Evolutionary conservation across 2,888 invertebrate species (phyloP).

Genomic region (Hermodice carunculata): DNA sequence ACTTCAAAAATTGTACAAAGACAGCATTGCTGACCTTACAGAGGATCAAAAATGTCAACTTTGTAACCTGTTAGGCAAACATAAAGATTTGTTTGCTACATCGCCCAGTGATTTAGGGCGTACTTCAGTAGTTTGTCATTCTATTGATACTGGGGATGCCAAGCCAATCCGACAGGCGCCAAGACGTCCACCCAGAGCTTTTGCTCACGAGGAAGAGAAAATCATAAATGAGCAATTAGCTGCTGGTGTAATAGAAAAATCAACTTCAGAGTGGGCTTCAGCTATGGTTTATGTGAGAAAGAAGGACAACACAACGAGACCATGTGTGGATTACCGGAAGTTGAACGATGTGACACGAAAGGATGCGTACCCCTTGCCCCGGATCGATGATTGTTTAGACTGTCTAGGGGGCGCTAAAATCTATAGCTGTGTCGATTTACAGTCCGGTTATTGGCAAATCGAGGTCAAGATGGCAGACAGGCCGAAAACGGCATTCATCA

Average conservation of each 20-base stretch:
- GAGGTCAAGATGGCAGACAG: conserved; percentile 11
- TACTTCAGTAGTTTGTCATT: background rate
- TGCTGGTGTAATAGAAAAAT: background rate
- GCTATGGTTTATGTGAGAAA: conserved; percentile 12
- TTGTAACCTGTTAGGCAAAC: background rate
- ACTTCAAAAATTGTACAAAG: background rate
- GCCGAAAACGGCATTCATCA: background rate
- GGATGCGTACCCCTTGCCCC: conserved; percentile 12
- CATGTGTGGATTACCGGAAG: conserved; percentile 22
- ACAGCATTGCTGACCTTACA: too few relatives aligned
- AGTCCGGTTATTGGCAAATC: background rate
- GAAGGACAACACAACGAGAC: conserved; percentile 5
- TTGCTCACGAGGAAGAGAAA: background rate
- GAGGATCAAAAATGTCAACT: background rate
- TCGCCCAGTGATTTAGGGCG: background rate
- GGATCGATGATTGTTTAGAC: conserved; percentile 20
- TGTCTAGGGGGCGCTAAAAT: background rate
- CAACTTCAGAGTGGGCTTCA: conserved; percentile 8
- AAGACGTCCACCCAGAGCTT: conserved; percentile 1
- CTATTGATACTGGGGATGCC: conserved; percentile 15
- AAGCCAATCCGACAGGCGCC: conserved; percentile 10
- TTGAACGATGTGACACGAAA: conserved; percentile 11
- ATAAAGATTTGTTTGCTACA: background rate
- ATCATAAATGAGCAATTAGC: background rate
- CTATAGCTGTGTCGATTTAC: background rate